These are phyloP conservation scores for Pangasianodon gigas DNA, from an alignment of 2,113 vertebrate genomes.

Conservation along the genomic window DNA sequence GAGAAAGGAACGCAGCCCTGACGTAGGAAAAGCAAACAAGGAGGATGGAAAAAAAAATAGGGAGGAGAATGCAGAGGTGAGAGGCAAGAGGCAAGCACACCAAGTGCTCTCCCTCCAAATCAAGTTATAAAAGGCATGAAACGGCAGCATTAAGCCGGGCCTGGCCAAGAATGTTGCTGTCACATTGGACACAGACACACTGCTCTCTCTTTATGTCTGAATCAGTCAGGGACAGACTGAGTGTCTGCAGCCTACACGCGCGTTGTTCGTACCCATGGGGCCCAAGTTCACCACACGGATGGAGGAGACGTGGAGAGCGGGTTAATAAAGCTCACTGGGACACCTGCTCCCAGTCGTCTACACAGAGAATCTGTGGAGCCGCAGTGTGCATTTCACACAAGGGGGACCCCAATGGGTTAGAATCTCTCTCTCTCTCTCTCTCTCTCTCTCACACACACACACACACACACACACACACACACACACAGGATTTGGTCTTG, in stretches of 20 bases:
- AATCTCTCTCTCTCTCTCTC: conserved; percentile 6
- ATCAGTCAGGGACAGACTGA: conserved; percentile 36
- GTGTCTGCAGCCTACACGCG: conserved; percentile 44
- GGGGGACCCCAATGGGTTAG: conserved; percentile 49
- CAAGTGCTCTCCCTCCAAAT: conserved; percentile 7
- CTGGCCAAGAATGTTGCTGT: conserved; percentile 31
- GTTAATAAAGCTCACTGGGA: conserved; percentile 58
- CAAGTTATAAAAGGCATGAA: conserved; percentile 40
- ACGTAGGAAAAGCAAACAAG: conserved; percentile 33
- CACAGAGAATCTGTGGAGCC: conserved; percentile 49
- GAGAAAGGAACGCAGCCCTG: not conserved
- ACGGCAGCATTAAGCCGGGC: conserved; percentile 17
- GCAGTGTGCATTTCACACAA: conserved; percentile 54
- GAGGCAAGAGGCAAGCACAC: not conserved
- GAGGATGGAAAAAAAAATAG: conserved; percentile 1
- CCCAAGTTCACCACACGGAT: conserved; percentile 45
- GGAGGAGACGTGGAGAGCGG: conserved; percentile 43
- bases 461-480: conserved; percentile 27
- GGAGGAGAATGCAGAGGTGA: conserved; percentile 23
- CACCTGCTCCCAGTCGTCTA: conserved; percentile 56
- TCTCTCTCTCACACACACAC: conserved; percentile 24
- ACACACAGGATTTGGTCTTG: conserved; percentile 50
- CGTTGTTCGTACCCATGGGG: conserved; percentile 44
- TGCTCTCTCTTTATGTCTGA: conserved; percentile 31
- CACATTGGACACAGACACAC: not conserved